These are phyloP conservation scores for Athalia rosae DNA, from an alignment of 2,888 invertebrate genomes.

Conservation along the genomic window DNA sequence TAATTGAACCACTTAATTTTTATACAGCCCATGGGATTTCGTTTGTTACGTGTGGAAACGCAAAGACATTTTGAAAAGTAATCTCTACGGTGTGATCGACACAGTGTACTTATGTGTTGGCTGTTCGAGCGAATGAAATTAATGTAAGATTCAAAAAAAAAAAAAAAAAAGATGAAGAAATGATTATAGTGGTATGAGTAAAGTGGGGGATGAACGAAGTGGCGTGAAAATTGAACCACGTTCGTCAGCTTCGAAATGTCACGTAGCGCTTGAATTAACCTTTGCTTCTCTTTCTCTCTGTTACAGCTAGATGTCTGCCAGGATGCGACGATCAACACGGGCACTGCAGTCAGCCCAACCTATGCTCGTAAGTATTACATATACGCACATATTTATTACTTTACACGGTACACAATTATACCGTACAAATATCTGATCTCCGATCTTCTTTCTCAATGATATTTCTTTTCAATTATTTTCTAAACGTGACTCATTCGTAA, in stretches of 20 bases:
- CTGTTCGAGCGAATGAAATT: slow-evolving; percentile 11
- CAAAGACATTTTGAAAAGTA: background rate
- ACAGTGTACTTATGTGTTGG: background rate
- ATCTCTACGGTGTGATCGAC: background rate
- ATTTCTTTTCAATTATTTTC: too few species aligned
- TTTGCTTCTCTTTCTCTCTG: slow-evolving; percentile 74
- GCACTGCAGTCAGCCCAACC: slow-evolving; percentile 92
- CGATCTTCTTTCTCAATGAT: too few species aligned
- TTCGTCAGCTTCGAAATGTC: slow-evolving; percentile 46
- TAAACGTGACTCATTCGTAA: too few species aligned
- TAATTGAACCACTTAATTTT: too few species aligned
- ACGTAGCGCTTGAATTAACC: slow-evolving; percentile 65
- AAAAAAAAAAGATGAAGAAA: slow-evolving; percentile 39
- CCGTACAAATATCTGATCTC: too few species aligned
- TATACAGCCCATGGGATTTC: too few species aligned
- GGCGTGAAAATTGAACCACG: slow-evolving; percentile 44
- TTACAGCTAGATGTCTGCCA: slow-evolving; percentile 93
- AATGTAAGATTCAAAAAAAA: slow-evolving; percentile 44
- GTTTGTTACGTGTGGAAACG: too few species aligned
- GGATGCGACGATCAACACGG: slow-evolving; percentile 95
- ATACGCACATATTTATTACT: too few species aligned
- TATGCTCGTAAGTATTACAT: slow-evolving; percentile 92
- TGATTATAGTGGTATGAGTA: too few species aligned
- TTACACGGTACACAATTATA: too few species aligned
- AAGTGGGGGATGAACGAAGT: slow-evolving; percentile 38